Evolutionary conservation across 2,888 invertebrate genomes (phyloP), one percentile per base, ranked within the genome.

Genomic region (Drosophila hamatofila): DNA sequence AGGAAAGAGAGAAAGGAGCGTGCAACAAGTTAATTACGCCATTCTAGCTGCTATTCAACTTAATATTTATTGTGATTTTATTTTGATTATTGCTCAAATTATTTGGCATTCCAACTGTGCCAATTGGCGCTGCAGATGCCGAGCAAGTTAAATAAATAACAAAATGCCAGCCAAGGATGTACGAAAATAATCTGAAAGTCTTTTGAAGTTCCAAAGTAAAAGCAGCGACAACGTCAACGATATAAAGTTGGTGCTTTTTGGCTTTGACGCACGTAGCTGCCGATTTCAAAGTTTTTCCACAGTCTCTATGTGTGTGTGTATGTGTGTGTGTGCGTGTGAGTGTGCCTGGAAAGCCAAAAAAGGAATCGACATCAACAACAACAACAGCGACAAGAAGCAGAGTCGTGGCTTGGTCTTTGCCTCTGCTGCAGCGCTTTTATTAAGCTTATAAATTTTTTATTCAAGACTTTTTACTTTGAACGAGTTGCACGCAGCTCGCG

Each of bases 1-100:
- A n/a, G n/a, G n/a, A n/a, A 5, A 16, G 0, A 16, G n/a, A 51
- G 33, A 39, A 56, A 55, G 55, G 75, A 70, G 90, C 91, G 90
- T 91, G 90, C 91, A 91, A 91, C 89, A 91, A 91, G 90, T 91
- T 86, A 89, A 91, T 91, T 91, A 91, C 88, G 64, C 77, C 44
- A 62, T 37, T 87, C 37, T 21, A 41, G 42, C 61, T 56, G 27
- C 60, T 59, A 25, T 52, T 65, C 48, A n/a, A 23, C 58, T 51
- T 59, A 66, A 72, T 79, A 69, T 80, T 79, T 75, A 69, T 75
- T 71, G 55, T 71, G 65, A 78, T 81, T 78, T 81, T 55, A 61
- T 73, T 69, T 60, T 54, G 78, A 51, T 80, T 75, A 65, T 70
- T 70, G 65, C 80, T 14, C 42, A 60, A 62, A 62, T 71, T 78